These are phyloP conservation scores for Andrena cerasifolii DNA, from an alignment of 1,140 invertebrate genomes.

Conservation along the genomic window DNA sequence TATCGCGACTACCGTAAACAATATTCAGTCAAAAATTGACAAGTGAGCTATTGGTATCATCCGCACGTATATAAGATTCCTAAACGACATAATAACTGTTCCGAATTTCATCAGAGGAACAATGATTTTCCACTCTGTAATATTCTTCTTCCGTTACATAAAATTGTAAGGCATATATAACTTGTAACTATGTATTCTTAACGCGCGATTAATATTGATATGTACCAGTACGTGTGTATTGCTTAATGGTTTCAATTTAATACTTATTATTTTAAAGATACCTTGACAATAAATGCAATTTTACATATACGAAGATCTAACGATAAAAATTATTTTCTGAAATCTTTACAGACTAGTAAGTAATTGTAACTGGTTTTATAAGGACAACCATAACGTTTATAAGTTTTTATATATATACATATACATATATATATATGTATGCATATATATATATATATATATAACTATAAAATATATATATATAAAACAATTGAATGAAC, in stretches of 20 bases:
- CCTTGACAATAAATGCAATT: constrained; percentile 10
- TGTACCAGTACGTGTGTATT: constrained; percentile 51
- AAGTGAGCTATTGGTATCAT: constrained; percentile 48
- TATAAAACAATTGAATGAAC: constrained; percentile 4
- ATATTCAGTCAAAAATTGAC: constrained; percentile 59
- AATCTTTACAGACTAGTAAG: not conserved
- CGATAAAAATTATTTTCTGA: constrained; percentile 15
- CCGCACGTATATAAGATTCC: constrained; percentile 42
- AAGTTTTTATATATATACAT: constrained; percentile 2
- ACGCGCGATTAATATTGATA: constrained; percentile 65
- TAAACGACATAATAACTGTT: constrained; percentile 40
- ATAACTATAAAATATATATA: no score
- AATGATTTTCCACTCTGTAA: constrained; percentile 39
- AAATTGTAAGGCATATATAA: constrained; percentile 36
- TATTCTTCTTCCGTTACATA: constrained; percentile 37
- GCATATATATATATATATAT: no score
- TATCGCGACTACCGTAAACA: constrained; percentile 61
- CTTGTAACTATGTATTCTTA: constrained; percentile 20
- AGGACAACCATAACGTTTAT: not conserved
- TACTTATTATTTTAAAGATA: constrained; percentile 25
- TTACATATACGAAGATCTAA: constrained; percentile 16
- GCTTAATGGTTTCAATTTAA: constrained; percentile 33
- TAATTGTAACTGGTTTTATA: constrained; percentile 19
- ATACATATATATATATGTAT: not conserved
- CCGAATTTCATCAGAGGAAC: constrained; percentile 49